phyloP scores from a whole-genome alignment of 2,797 vertebrate species.

The Pseudocheirus occidentalis region DNA sequence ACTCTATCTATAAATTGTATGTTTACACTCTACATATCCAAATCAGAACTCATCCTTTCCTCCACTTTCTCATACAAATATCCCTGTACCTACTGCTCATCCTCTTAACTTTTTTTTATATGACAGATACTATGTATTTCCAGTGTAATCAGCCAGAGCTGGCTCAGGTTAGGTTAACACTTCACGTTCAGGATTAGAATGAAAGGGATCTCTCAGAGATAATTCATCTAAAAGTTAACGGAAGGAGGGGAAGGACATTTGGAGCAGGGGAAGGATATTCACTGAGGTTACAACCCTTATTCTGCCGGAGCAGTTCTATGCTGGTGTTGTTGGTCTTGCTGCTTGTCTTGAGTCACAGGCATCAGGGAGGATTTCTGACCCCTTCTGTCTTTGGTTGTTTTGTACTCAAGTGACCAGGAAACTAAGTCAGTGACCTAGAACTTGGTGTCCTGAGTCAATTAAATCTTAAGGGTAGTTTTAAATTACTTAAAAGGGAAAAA shows the following conservation, averaged over 20 bases:
- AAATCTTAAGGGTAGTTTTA: background rate
- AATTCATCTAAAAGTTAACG: background rate
- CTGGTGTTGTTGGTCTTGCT: background rate
- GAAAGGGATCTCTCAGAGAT: background rate
- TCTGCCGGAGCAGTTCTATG: background rate
- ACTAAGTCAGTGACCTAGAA: background rate
- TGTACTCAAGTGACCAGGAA: background rate
- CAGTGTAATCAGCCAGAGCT: background rate
- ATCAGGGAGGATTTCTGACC: background rate
- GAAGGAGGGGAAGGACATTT: background rate
- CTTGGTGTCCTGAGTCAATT: background rate
- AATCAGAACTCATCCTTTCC: background rate
- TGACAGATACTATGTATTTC: background rate
- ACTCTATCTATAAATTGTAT: background rate
- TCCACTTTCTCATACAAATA: background rate
- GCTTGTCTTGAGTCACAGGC: background rate
- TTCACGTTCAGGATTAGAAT: background rate
- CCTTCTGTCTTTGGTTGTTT: background rate
- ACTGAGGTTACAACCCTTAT: background rate
- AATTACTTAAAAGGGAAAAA: background rate
- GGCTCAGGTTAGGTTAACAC: background rate
- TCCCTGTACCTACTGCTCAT: background rate
- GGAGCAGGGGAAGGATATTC: background rate
- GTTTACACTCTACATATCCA: background rate
- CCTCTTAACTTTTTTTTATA: background rate